Base-by-base conservation (phyloP, 2,797 vertebrate species). In the Urosaurus nigricauda region DNA sequence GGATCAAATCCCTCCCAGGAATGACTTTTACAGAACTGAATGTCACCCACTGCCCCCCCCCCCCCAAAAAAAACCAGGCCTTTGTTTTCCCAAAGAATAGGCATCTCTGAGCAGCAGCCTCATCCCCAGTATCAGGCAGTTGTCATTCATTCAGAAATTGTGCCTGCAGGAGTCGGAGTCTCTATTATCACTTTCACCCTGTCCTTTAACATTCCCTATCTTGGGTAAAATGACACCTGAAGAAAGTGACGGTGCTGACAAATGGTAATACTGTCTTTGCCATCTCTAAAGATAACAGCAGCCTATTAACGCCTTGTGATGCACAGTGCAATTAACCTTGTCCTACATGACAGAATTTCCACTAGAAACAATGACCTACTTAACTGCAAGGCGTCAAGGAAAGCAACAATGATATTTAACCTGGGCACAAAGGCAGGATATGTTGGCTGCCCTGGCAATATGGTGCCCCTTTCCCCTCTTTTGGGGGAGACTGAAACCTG, bases 341-440 rank as follows among this genome's bases (percentile, higher is more conserved):
- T 70, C 58, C 79, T 74, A 51, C 70, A 21, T 35, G 78, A 56
- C 58, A 40, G 29, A 51, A 81, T 86, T 86, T 89, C 58, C 58
- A 43, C 43, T 68, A 80, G 40, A 51, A 74, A 77, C 35, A 85
- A 37, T 24, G 78, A 85, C 70, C 80, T 68, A 51, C 40, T 83
- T 53, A 43, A n/a, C 60, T 32, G 17, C 1, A 8, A 87, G 35
- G 79, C 11, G 9, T 63, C 56, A 17, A 63, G 47, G 58, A 86
- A 85, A 75, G 51, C 24, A 88, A 63, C 3, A 7, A 17, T n/a
- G 35, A 17, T 73, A 71, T 63, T 32, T 71, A 81, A 68, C 35
- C 47, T 21, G 40, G 26, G 32, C 21, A 29, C 58, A 83, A 83
- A 83, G 58, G 81, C 79, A 87, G 37, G 79, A 47, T 68, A 32